Evolutionary conservation across 2,797 vertebrate species (phyloP).

Genomic region (Eulemur mongoz): DNA sequence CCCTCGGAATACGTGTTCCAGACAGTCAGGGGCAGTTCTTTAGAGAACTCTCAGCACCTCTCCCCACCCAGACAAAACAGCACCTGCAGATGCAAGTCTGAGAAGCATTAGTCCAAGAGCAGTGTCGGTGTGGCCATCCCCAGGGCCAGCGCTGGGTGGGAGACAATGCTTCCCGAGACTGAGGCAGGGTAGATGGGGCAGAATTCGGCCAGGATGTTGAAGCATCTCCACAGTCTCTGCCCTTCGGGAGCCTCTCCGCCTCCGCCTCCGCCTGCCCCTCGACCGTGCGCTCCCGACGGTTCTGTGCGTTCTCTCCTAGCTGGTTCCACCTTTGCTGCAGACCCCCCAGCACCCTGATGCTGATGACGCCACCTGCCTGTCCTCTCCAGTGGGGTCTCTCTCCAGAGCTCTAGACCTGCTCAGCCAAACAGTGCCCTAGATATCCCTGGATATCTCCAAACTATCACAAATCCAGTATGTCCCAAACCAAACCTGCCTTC

Average conservation of each 20-base stretch:
- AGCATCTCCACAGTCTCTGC: background rate
- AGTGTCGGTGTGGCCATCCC: fast-evolving
- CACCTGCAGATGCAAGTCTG: background rate
- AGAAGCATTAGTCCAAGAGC: background rate
- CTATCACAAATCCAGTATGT: background rate
- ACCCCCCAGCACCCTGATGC: background rate
- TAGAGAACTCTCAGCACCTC: background rate
- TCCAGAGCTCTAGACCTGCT: background rate
- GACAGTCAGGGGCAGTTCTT: background rate
- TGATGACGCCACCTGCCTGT: background rate
- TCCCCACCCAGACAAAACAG: background rate
- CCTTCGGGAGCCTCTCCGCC: background rate
- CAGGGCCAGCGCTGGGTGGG: background rate
- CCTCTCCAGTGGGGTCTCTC: background rate
- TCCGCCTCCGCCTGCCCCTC: background rate
- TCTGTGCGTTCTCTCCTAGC: background rate
- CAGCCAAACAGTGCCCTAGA: background rate
- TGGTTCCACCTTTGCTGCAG: background rate
- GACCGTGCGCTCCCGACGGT: fast-evolving
- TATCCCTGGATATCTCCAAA: too few relatives aligned
- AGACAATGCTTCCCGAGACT: too few relatives aligned
- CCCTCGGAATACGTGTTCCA: background rate
- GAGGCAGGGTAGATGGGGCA: background rate
- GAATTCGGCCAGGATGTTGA: background rate
- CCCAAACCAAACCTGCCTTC: background rate